Percentiles rank a stretch among this genome's conserved stretches.
phyloP scores from a whole-genome alignment of 2,797 vertebrate species.

The Morus bassanus region DNA sequence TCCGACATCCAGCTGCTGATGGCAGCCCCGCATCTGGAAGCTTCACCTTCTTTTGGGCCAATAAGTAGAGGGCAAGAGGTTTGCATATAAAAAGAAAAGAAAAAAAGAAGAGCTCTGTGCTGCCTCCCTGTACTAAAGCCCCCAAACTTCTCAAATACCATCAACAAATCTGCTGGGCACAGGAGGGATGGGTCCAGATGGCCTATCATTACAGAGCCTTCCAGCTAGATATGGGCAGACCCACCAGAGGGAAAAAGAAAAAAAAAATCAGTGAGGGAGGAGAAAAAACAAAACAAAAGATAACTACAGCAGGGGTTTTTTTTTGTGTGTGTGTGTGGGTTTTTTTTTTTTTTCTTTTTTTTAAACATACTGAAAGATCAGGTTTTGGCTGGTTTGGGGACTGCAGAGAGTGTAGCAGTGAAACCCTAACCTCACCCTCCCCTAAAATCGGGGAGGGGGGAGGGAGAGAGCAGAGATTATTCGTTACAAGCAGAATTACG shows the following conservation, averaged over 20 bases:
- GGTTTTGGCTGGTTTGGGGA: not conserved
- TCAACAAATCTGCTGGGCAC: not conserved
- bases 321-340: too few relatives aligned
- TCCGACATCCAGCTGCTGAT: conserved; percentile 30
- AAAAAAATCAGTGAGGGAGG: fast-evolving
- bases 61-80: not conserved
- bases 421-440: not conserved
- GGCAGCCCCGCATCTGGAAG: conserved; percentile 13
- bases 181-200: conserved; percentile 5
- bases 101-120: not conserved
- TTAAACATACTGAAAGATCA: not conserved
- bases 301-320: not conserved
- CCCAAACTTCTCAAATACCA: conserved; percentile 28
- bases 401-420: not conserved
- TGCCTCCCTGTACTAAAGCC: not conserved
- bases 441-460: not conserved
- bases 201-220: not conserved
- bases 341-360: not conserved
- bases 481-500: not conserved
- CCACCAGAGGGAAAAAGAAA: not conserved
- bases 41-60: conserved; percentile 2
- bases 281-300: not conserved
- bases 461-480: not conserved
- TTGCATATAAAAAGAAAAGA: not conserved
- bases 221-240: not conserved